Conservation (phyloP, 2,888 invertebrate species). For the Phalangium opilio region DNA sequence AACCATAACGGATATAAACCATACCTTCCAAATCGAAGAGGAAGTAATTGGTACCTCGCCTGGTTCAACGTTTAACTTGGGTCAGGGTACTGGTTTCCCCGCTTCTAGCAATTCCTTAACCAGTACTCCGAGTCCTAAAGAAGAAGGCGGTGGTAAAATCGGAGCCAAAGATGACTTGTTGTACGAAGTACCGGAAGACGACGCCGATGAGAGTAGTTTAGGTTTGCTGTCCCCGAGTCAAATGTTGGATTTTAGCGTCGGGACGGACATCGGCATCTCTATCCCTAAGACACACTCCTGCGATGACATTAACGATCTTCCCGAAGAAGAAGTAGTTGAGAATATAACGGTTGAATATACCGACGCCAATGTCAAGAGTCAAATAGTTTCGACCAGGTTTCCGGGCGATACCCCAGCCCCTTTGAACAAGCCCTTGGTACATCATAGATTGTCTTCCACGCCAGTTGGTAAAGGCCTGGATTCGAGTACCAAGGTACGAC, state of each 20-base stretch:
- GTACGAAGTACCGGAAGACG: slow-evolving; percentile 7
- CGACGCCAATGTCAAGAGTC: background rate
- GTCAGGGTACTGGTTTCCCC: too few relatives aligned
- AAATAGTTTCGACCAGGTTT: too few relatives aligned
- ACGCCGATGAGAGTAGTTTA: slow-evolving; percentile 50
- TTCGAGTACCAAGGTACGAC: too few relatives aligned
- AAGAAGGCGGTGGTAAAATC: background rate
- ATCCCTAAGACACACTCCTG: slow-evolving; percentile 15
- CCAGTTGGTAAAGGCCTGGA: too few relatives aligned
- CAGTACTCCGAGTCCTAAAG: background rate
- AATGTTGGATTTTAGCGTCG: slow-evolving; percentile 57
- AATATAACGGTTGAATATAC: background rate
- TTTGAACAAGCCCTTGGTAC: too few relatives aligned
- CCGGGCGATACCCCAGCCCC: too few relatives aligned
- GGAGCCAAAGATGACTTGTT: slow-evolving; percentile 4
- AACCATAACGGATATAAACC: too few relatives aligned
- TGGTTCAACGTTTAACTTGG: too few relatives aligned
- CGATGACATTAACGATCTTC: slow-evolving; percentile 16
- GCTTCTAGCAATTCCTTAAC: too few relatives aligned
- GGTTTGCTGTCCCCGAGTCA: slow-evolving; percentile 78
- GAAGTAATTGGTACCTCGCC: too few relatives aligned
- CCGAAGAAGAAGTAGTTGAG: slow-evolving; percentile 11
- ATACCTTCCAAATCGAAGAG: too few relatives aligned
- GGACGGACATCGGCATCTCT: slow-evolving; percentile 8
- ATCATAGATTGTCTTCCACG: too few relatives aligned